phyloP scores from a whole-genome alignment of 2,888 invertebrate species.

The Sicus ferrugineus region DNA sequence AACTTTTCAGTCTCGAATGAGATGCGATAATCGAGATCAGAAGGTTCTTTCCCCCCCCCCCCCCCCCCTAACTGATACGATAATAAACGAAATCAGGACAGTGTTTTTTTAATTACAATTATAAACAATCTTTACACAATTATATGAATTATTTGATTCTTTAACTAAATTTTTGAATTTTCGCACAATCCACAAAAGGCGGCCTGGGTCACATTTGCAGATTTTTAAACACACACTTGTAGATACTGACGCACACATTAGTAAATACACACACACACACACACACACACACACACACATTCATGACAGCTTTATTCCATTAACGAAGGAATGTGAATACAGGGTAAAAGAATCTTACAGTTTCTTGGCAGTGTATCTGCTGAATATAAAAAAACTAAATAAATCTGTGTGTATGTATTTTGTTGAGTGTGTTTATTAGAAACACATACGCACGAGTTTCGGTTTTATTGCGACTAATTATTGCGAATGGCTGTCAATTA shows the following conservation, averaged over 20 bases:
- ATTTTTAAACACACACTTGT: neutral
- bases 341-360: neutral
- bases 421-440: neutral
- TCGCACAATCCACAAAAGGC: neutral
- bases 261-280: neutral
- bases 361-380: neutral
- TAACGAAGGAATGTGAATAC: neutral
- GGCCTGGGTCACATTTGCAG: neutral
- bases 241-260: neutral
- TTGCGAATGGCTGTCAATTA: slow-evolving; percentile 63
- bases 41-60: no score
- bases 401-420: neutral
- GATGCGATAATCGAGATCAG: no score
- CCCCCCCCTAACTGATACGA: no score
- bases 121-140: no score
- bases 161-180: neutral
- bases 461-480: slow-evolving; percentile 59
- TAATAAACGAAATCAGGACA: no score
- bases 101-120: no score
- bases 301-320: no score
- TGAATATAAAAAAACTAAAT: neutral
- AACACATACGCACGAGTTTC: neutral
- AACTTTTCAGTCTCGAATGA: no score
- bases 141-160: no score
- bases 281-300: slow-evolving; percentile 14